Percentiles rank a stretch among this genome's conserved stretches.
These are phyloP conservation scores for Ochotona curzoniae DNA, from an alignment of 2,113 vertebrate genomes.

Conservation along the genomic window DNA sequence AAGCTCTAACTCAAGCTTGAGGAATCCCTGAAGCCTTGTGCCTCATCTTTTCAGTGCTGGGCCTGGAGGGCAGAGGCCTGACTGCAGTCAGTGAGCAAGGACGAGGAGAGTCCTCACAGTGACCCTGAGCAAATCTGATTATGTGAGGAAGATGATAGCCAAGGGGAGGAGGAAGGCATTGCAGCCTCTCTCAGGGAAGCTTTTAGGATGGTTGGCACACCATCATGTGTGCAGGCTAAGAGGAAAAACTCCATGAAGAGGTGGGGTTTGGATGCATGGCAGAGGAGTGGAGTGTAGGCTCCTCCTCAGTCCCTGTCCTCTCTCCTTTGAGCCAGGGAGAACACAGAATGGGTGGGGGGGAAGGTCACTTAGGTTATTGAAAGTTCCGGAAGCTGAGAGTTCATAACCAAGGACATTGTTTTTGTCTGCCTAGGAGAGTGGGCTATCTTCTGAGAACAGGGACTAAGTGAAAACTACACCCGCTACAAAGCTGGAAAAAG, in stretches of 20 bases:
- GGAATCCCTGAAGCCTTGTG: not conserved
- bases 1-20: not conserved
- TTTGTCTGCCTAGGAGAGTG: fast-evolving
- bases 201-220: not conserved
- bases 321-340: not conserved
- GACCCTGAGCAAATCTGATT: not conserved
- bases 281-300: not conserved
- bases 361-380: too few relatives aligned
- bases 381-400: not conserved
- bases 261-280: not conserved
- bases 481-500: not conserved
- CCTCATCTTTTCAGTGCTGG: not conserved
- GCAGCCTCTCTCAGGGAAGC: not conserved
- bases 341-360: too few relatives aligned
- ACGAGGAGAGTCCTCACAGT: not conserved
- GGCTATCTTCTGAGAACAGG: fast-evolving
- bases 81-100: not conserved
- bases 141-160: not conserved
- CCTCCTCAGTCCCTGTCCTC: too few relatives aligned
- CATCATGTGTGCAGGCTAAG: not conserved
- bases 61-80: not conserved
- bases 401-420: fast-evolving
- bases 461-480: not conserved
- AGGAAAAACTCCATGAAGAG: not conserved
- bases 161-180: not conserved